Conservation (phyloP, 2,888 invertebrate genomes). For the Apoderus coryli region DNA sequence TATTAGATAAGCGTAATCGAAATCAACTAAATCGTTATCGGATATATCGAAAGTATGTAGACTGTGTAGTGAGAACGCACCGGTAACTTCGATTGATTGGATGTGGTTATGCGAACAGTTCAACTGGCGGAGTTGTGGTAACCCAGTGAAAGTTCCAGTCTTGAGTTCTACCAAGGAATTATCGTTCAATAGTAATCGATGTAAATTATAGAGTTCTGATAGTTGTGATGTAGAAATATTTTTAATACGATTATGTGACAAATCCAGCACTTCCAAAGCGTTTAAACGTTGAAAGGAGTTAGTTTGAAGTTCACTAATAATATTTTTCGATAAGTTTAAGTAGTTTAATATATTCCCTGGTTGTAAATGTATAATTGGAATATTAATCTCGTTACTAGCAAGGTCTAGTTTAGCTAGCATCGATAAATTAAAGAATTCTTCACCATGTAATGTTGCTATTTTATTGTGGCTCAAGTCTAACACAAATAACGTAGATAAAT, state of each 20-base stretch:
- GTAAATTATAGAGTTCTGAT: constrained; percentile 21
- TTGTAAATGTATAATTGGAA: constrained; percentile 16
- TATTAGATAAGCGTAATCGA: constrained; percentile 27
- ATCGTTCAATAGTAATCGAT: constrained; percentile 22
- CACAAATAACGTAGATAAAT: constrained; percentile 19
- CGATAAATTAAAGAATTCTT: constrained; percentile 23
- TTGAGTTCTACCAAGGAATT: constrained; percentile 25
- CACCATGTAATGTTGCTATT: constrained; percentile 19
- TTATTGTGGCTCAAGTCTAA: constrained; percentile 25
- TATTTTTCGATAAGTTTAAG: constrained; percentile 24
- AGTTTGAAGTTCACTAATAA: constrained; percentile 19
- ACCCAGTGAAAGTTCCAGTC: constrained; percentile 25
- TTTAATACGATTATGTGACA: constrained; percentile 23
- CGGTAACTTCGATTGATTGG: constrained; percentile 21
- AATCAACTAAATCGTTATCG: constrained; percentile 24
- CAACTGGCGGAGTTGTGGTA: constrained; percentile 26
- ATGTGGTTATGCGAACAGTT: constrained; percentile 27
- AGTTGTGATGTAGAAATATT: constrained; percentile 21
- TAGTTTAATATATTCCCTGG: constrained; percentile 20
- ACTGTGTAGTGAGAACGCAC: constrained; percentile 25
- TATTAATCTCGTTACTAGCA: constrained; percentile 15
- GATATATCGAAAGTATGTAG: constrained; percentile 29
- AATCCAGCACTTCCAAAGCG: constrained; percentile 24
- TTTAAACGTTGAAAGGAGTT: constrained; percentile 24
- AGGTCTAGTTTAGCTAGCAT: constrained; percentile 23